Evolutionary conservation across 2,797 vertebrate species (phyloP), one percentile per base, ranked within the genome.

Genomic region (Halcyon smyrnensis): DNA sequence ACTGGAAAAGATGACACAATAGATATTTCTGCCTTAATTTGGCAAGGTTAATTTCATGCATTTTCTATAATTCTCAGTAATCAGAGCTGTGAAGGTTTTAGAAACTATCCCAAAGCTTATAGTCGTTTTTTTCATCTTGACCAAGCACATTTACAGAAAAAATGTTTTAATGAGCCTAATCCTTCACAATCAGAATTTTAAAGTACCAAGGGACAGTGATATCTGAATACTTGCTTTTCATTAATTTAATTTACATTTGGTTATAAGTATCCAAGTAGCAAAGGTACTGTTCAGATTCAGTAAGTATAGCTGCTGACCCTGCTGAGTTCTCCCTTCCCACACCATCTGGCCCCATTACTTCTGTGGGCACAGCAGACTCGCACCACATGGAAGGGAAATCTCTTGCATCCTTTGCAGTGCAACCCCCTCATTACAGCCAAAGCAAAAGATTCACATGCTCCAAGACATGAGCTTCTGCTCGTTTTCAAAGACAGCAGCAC

Each of bases 1-100:
- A 99, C 99, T 99, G 95, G 56, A 92, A 91, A 95, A 93, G 82
- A 74, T 54, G 70, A 96, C 57, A 83, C 62, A 85, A 84, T 27
- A 78, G 45, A 88, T 64, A 89, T 89, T 94, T 89, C 75, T 76
- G 63, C 18, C 43, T 95, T 94, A 28, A 60, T 87, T 84, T 84
- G 39, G 45, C 48, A 90, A 93, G 25, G 50, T 34, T 75, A 50
- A 85, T 83, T 93, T 93, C 2, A 65, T 32, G 36, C 2, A 3
- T 78, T 95, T 85, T 82, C 41, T 84, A 19, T 27, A 16, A 83
- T 69, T 91, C 71, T 80, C 23, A 80, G 3, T 64, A 91, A 82
- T 67, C 53, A 62, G 86, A 89, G 28, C 41, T 51, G 30, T 34
- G 53, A 93, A 83, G 57, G 45, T 67, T 91, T 93, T 57, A 92